Evolutionary conservation across 1,140 invertebrate species (phyloP).

Genomic region (Heliconius eleuchia): DNA sequence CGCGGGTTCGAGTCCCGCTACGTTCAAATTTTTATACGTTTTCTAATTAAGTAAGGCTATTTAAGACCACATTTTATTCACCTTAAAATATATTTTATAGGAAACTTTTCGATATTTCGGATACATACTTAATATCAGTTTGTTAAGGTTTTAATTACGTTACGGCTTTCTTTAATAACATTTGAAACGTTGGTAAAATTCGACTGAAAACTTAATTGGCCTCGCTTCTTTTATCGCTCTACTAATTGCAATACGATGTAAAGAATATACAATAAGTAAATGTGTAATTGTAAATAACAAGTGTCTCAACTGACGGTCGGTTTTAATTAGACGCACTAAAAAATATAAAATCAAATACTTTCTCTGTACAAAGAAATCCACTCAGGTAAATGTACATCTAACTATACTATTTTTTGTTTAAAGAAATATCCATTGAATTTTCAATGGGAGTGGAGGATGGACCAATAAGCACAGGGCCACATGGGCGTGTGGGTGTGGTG

Average conservation of each 20-base stretch:
- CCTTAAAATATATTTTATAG: no score
- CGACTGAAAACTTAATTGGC: slow-evolving; percentile 30
- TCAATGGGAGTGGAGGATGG: neutral
- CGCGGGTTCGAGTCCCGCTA: no score
- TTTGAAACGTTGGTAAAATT: slow-evolving; percentile 23
- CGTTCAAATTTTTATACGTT: no score
- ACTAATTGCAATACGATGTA: slow-evolving; percentile 34
- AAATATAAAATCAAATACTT: slow-evolving; percentile 21
- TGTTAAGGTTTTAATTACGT: neutral
- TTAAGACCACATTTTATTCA: no score
- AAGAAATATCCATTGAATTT: neutral
- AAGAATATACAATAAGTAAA: slow-evolving; percentile 33
- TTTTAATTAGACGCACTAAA: slow-evolving; percentile 30
- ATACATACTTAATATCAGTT: neutral
- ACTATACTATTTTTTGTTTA: neutral
- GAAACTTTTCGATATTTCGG: no score
- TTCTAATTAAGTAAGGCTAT: no score
- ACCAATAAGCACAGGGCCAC: slow-evolving; percentile 32
- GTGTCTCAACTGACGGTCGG: slow-evolving; percentile 29
- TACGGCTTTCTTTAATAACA: neutral
- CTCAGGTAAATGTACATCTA: neutral
- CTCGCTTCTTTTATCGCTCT: slow-evolving; percentile 34
- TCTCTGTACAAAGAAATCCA: slow-evolving; percentile 15
- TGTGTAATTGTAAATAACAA: slow-evolving; percentile 35
- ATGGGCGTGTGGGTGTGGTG: slow-evolving; percentile 55